These are phyloP conservation scores for Xerus inauris DNA, from an alignment of 2,113 vertebrate species.

Conservation along the genomic window DNA sequence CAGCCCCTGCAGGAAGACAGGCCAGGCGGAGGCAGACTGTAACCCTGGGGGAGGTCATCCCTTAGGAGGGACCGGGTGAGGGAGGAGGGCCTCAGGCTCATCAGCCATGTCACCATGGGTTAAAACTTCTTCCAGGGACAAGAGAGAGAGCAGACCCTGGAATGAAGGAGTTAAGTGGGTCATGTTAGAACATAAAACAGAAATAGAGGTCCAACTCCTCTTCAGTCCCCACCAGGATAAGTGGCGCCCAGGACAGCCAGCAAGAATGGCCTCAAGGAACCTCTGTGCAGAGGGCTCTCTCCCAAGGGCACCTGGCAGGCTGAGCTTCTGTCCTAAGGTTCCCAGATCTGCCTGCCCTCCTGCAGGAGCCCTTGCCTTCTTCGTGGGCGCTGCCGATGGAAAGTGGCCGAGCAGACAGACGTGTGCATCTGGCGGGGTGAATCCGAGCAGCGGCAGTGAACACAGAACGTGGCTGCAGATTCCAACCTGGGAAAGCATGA, in stretches of 20 bases:
- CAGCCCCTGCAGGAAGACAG: neutral
- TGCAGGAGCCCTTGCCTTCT: neutral
- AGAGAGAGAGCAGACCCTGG: neutral
- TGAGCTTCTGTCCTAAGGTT: neutral
- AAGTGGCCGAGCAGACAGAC: rapidly evolving
- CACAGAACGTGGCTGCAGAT: rapidly evolving
- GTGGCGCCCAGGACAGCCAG: too few species aligned
- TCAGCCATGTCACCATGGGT: rapidly evolving
- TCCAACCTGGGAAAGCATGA: rapidly evolving
- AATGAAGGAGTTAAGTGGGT: neutral
- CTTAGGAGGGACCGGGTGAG: neutral
- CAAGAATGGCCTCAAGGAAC: too few species aligned
- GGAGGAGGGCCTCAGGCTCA: rapidly evolving
- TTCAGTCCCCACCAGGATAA: rapidly evolving
- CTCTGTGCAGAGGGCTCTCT: rapidly evolving
- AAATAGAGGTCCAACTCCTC: neutral
- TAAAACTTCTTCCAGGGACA: too few species aligned
- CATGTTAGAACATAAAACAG: neutral
- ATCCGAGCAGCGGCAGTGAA: rapidly evolving
- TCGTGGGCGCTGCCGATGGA: neutral
- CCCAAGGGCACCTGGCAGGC: rapidly evolving
- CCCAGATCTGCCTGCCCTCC: rapidly evolving
- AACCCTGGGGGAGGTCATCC: rapidly evolving
- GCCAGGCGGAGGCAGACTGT: neutral
- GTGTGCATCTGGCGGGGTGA: neutral